phyloP scores from a whole-genome alignment of 2,113 vertebrate species.

The Grammomys dolichurus region DNA sequence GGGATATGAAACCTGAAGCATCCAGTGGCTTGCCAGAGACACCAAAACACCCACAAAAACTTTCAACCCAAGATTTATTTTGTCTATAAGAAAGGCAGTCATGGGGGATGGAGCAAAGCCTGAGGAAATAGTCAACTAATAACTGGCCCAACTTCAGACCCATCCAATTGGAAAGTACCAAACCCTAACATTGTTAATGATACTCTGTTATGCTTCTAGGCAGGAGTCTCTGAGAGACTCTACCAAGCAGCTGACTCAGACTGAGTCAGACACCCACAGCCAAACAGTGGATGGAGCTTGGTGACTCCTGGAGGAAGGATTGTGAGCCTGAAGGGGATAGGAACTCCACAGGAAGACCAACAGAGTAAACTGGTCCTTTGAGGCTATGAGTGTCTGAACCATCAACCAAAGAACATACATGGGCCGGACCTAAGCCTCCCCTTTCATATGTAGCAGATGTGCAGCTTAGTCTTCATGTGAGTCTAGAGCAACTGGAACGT shows the following conservation, averaged over 20 bases:
- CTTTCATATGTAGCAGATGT: no score
- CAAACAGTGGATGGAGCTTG: not conserved
- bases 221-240: not conserved
- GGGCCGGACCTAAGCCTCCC: no score
- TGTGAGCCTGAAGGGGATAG: not conserved
- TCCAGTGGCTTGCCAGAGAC: not conserved
- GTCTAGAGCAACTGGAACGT: no score
- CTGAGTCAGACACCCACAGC: not conserved
- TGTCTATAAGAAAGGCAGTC: not conserved
- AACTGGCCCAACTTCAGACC: not conserved
- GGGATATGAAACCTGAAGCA: not conserved
- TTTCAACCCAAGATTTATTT: not conserved
- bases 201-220: not conserved
- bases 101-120: not conserved
- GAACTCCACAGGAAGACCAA: not conserved
- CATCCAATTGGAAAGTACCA: not conserved
- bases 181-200: not conserved
- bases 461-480: no score
- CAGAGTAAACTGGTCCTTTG: no score
- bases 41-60: not conserved
- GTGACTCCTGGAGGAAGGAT: not conserved
- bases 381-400: no score
- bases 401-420: no score
- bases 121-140: not conserved
- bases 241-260: not conserved